Conservation (phyloP, 2,113 vertebrate species). For the Phocoena sinus region DNA sequence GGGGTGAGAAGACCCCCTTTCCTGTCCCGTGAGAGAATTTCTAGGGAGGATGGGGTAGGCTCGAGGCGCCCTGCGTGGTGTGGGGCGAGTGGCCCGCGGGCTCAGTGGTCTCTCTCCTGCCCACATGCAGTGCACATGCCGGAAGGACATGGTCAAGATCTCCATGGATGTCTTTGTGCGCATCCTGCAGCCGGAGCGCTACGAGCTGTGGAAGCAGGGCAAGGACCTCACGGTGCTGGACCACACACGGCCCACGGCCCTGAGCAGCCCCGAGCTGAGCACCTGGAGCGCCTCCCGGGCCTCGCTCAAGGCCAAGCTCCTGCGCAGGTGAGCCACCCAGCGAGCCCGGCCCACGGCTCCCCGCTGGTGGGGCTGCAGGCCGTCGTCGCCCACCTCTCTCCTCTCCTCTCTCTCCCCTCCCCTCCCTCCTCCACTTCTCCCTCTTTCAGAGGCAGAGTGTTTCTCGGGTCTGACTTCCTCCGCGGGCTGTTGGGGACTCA, state of each 20-base stretch:
- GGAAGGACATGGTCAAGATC: constrained; percentile 99
- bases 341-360: fast-evolving
- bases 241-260: constrained; percentile 89
- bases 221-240: constrained; percentile 89
- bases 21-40: neutral
- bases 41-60: neutral
- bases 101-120: neutral
- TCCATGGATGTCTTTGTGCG: constrained; percentile 99
- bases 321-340: constrained; percentile 83
- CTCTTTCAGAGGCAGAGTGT: neutral
- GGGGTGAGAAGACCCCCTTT: neutral
- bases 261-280: constrained; percentile 90
- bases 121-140: constrained; percentile 89
- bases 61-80: fast-evolving
- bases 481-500: fast-evolving
- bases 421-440: neutral
- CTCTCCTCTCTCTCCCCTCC: neutral
- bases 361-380: neutral
- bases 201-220: constrained; percentile 95
- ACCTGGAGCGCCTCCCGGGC: constrained; percentile 89
- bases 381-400: neutral
- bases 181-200: constrained; percentile 93
- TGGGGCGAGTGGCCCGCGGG: fast-evolving
- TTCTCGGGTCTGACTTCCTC: neutral
- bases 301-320: constrained; percentile 83